Base-by-base conservation (phyloP, 2,113 vertebrate genomes). In the Dicentrarchus labrax region DNA sequence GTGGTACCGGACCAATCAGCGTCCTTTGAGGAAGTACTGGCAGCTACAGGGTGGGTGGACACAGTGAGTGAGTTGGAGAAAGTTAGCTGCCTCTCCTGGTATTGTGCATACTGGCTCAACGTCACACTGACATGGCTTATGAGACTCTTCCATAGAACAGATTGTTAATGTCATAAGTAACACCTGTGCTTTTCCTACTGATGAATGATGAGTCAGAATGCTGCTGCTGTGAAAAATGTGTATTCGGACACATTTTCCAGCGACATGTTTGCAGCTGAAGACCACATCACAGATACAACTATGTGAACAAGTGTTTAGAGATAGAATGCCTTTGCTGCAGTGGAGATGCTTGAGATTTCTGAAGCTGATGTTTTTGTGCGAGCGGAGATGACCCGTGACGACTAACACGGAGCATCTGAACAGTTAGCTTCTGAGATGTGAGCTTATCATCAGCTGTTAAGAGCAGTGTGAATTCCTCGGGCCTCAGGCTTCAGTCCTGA, bases 391-490 rank as follows among this genome's bases (percentile, higher is more conserved):
- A 87, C 82, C 85, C 56, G 1, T 84, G 85, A 86, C 86, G 9
- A 70, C 64, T 47, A 75, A 80, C 82, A 71, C 22, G 0, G 24
- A 72, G 62, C 76, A 67, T 61, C 82, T 73, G 41, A 71, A 73
- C 22, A 22, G 76, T 24, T 39, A n/a, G 59, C 61, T n/a, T 43
- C 65, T 86, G 67, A 86, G 84, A 94, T 92, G 67, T 81, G 82
- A 87, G 87, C 88, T 92, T 94, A 88, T 95, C 94, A 92, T 89
- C 92, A 76, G 89, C 88, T 91, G 80, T 84, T 88, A 72, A 87
- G 84, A 83, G 81, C 47, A 11, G 84, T 22, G 84, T 73, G 87
- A 90, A 93, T 93, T 93, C 91, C 83, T 86, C 45, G 6, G 57
- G 82, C 82, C 80, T 78, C 68, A 10, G 82, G 83, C 79, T 81